phyloP scores from a whole-genome alignment of 2,113 vertebrate genomes.

The Ginglymostoma cirratum region DNA sequence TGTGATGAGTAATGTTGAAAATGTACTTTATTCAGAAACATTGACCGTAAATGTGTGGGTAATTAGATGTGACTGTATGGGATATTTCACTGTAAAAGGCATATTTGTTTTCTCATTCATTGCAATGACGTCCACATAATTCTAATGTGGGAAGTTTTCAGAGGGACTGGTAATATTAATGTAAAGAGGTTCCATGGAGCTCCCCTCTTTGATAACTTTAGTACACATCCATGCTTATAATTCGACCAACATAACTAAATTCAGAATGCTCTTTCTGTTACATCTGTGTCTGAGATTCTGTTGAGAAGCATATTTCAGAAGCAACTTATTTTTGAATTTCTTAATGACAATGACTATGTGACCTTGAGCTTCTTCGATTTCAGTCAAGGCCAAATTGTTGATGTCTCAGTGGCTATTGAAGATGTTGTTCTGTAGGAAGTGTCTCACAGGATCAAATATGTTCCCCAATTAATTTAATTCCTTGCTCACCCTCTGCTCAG shows the following conservation, averaged over 20 bases:
- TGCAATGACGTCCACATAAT: not conserved
- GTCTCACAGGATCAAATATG: not conserved
- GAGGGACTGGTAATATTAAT: not conserved
- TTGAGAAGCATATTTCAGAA: not conserved
- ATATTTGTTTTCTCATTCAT: constrained; percentile 3
- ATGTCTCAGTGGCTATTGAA: not conserved
- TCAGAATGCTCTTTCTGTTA: not conserved
- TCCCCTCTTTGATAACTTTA: not conserved
- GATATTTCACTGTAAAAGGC: constrained; percentile 13
- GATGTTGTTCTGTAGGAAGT: not conserved
- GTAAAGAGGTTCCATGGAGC: not conserved
- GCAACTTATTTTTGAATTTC: not conserved
- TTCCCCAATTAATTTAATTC: not conserved
- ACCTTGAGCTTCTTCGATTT: not conserved
- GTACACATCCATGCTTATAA: not conserved
- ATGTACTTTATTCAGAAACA: constrained; percentile 26
- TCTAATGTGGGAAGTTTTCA: not conserved
- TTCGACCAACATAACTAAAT: not conserved
- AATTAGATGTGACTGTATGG: not conserved
- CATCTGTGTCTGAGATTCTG: not conserved
- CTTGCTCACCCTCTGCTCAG: not conserved
- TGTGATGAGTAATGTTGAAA: constrained; percentile 44
- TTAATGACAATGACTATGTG: not conserved
- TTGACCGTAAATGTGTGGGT: constrained; percentile 25
- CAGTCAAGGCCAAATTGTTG: not conserved